Percentiles rank a stretch among this genome's conserved stretches.
Conservation (phyloP, 2,113 vertebrate species). For the Tachuris rubrigastra region DNA sequence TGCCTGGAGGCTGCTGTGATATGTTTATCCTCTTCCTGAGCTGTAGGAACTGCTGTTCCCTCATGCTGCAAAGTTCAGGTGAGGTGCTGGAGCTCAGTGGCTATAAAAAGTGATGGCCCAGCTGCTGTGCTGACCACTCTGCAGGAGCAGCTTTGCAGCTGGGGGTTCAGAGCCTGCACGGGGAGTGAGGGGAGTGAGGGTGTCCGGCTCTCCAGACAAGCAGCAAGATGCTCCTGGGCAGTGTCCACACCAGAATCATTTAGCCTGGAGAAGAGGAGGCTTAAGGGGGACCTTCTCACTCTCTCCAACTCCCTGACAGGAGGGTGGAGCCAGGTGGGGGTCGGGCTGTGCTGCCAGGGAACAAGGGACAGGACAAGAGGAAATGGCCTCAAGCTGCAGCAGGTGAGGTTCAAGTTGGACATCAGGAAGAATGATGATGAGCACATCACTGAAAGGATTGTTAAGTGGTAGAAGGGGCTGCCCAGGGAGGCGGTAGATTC, state of each 20-base stretch:
- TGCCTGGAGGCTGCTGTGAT: not conserved
- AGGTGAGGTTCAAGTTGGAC: not conserved
- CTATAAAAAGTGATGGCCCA: not conserved
- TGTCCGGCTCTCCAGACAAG: not conserved
- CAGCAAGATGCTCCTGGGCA: not conserved
- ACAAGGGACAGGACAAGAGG: not conserved
- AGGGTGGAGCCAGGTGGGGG: not conserved
- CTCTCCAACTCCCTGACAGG: not conserved
- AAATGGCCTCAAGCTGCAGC: not conserved
- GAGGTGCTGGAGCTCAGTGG: not conserved
- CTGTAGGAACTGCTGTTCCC: not conserved
- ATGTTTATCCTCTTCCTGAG: not conserved
- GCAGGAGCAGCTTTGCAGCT: not conserved
- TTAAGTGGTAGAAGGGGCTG: not conserved
- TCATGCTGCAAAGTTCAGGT: not conserved
- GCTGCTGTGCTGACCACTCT: not conserved
- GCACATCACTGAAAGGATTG: not conserved
- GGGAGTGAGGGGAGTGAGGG: not conserved
- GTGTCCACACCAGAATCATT: not conserved
- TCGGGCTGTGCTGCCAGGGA: not conserved
- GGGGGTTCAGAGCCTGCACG: not conserved
- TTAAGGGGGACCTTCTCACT: not conserved
- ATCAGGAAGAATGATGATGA: not conserved
- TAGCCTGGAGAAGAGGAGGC: not conserved
- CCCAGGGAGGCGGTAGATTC: not conserved